Evolutionary conservation across 2,888 invertebrate species (phyloP), one percentile per base, ranked within the genome.

Genomic region (Rhopalosiphum nymphaeae): DNA sequence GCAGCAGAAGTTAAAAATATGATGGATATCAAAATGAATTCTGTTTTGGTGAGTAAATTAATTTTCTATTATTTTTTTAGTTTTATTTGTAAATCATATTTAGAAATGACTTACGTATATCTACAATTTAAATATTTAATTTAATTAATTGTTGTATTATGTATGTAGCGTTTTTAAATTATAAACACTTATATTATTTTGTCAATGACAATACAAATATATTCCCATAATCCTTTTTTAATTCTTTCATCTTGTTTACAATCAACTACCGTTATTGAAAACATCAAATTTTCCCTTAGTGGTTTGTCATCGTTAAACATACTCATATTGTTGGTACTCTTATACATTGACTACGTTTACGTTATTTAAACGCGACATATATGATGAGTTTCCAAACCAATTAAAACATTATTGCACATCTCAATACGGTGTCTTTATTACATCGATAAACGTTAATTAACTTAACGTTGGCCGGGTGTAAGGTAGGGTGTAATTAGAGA

Each of bases 1-100:
- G 98, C 98, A 26, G 97, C 97, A 0, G 98, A 99, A 96, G 98
- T 99, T 93, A 98, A 98, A 96, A 98, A 98, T 96, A 98, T 98
- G 97, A 98, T 98, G 97, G 98, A 98, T 96, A 98, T 98, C 96
- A 98, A 98, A 96, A 98, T 98, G 96, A 98, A 98, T 96, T 98
- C 98, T 57, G 98, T 98, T 94, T 98, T 98, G 98, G 98, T 98
- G 96, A 97, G 97, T 96, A 56, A 88, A 46, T 87, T 88, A 21
- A 36, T 84, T 25, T 36, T 42, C 16, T 36, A 5, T 90, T 46
- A 11, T 88, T 88, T n/a, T 88, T 49, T n/a, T n/a, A 85, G 29
- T 85, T 46, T 46, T 44, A 85, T 85, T 29, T 29, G 36, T 21
- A 21, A n/a, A 29, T 61, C 3, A n/a, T 67, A 16, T 7, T 67